phyloP scores from a whole-genome alignment of 2,113 vertebrate genomes.

The Rhinolophus ferrumequinum region DNA sequence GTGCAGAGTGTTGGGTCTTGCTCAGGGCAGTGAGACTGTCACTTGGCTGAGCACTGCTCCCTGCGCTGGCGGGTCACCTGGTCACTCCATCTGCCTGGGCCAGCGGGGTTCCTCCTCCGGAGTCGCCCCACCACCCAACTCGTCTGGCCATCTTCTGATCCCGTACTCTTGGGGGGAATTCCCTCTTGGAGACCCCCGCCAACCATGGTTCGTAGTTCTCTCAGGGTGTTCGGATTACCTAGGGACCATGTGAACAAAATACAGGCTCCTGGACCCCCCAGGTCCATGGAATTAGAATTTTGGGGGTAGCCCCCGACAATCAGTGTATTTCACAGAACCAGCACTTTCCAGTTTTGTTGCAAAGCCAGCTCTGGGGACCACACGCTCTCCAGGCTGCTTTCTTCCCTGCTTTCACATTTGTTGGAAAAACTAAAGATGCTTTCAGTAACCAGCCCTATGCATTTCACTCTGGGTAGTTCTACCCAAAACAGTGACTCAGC shows the following conservation, averaged over 20 bases:
- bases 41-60: background rate
- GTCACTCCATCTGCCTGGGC: background rate
- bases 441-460: background rate
- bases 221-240: fast-evolving
- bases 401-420: background rate
- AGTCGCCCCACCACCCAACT: fast-evolving
- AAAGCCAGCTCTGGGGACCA: background rate
- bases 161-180: fast-evolving
- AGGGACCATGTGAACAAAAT: background rate
- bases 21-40: background rate
- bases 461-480: background rate
- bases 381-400: background rate
- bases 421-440: background rate
- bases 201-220: fast-evolving
- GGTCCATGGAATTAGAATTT: fast-evolving
- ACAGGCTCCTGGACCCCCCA: fast-evolving
- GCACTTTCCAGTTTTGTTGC: background rate
- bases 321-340: background rate
- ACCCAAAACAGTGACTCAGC: background rate
- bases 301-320: no score
- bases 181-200: fast-evolving
- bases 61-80: fast-evolving
- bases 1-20: no score
- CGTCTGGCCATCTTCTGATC: background rate
- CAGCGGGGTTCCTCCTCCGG: fast-evolving